phyloP scores from a whole-genome alignment of 1,140 invertebrate species.

The Bursaphelenchus mucronatus region DNA sequence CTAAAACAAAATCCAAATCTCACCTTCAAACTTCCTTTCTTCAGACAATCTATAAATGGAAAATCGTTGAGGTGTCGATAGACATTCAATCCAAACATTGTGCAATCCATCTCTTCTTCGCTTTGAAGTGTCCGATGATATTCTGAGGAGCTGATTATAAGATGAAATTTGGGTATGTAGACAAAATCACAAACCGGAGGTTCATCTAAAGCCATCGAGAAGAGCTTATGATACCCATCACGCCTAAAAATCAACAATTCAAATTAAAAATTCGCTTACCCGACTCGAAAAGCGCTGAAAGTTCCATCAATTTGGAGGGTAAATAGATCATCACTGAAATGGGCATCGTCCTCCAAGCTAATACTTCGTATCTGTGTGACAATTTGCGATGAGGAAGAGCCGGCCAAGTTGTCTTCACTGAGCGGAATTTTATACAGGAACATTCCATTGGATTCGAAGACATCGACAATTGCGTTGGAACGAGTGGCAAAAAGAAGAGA shows the following conservation, averaged over 20 bases:
- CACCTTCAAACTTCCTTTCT: slow-evolving; percentile 1
- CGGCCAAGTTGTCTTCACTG: slow-evolving; percentile 1
- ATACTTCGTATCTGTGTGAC: slow-evolving; percentile 12
- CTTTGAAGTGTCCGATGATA: slow-evolving; percentile 3
- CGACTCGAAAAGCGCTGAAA: slow-evolving; percentile 10
- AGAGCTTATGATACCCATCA: slow-evolving; percentile 9
- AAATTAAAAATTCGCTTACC: slow-evolving; percentile 3
- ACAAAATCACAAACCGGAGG: slow-evolving; percentile 7
- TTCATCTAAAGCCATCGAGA: neutral
- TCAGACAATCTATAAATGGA: slow-evolving; percentile 12
- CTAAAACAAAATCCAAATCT: neutral
- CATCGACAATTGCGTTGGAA: slow-evolving; percentile 6
- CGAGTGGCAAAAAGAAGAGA: slow-evolving; percentile 14
- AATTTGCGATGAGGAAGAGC: slow-evolving; percentile 11
- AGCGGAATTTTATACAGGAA: slow-evolving; percentile 19
- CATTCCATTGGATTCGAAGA: slow-evolving; percentile 13
- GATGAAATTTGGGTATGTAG: slow-evolving; percentile 12
- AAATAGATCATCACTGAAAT: slow-evolving; percentile 15
- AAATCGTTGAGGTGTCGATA: neutral
- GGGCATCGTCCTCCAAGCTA: slow-evolving; percentile 1
- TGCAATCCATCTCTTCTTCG: slow-evolving; percentile 12
- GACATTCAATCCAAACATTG: slow-evolving; percentile 9
- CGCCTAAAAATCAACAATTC: slow-evolving; percentile 9
- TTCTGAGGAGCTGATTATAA: slow-evolving; percentile 5
- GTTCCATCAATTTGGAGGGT: slow-evolving; percentile 20